phyloP scores from a whole-genome alignment of 53 echinoderm and acorn worm species.

The Paracentrotus lividus region DNA sequence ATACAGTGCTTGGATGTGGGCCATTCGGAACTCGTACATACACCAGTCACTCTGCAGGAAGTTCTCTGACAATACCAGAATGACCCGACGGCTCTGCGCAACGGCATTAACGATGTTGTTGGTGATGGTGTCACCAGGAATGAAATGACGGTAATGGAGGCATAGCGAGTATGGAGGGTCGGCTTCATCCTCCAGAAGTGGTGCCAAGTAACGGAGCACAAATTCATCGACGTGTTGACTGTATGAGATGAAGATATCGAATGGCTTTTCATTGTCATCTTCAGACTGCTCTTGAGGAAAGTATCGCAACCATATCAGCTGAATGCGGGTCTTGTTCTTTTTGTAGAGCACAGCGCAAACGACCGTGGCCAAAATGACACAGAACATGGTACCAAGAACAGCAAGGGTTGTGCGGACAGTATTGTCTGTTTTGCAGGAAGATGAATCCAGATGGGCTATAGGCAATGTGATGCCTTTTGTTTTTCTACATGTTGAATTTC shows the following conservation, averaged over 20 bases:
- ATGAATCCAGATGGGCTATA: not conserved
- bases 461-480: too few species aligned
- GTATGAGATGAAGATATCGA: constrained; percentile 61
- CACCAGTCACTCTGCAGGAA: constrained; percentile 63
- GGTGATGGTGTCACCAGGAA: constrained; percentile 43
- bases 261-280: constrained; percentile 42
- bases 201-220: constrained; percentile 27
- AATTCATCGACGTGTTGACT: constrained; percentile 50
- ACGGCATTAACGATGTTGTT: constrained; percentile 60
- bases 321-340: not conserved
- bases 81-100: constrained; percentile 48
- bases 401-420: not conserved
- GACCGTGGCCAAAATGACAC: not conserved
- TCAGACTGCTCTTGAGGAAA: not conserved
- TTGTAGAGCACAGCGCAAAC: not conserved
- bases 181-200: constrained; percentile 18
- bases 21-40: constrained; percentile 64
- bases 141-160: constrained; percentile 50
- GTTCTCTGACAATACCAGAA: constrained; percentile 57
- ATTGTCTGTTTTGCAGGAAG: not conserved
- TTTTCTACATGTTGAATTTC: not conserved
- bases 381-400: not conserved
- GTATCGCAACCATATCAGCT: not conserved
- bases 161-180: not conserved
- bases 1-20: constrained; percentile 43